Base-by-base conservation (phyloP, 2,888 invertebrate genomes). In the Helicoverpa assulta region DNA sequence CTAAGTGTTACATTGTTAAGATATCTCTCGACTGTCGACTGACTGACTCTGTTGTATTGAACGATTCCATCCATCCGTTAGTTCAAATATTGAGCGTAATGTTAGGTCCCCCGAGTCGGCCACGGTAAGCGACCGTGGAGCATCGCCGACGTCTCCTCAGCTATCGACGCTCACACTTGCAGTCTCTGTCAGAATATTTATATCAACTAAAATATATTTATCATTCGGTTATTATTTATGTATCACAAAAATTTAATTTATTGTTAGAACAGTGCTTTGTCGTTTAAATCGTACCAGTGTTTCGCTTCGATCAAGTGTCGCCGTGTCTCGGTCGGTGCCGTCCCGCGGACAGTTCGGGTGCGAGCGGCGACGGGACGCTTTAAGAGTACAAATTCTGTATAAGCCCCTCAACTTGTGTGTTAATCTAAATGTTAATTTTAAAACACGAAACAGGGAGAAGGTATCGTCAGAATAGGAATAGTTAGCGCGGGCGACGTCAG, bases 301-400 rank as follows among this genome's bases (percentile, higher is more conserved):
- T 90, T 89, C 84, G 92, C 91, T 92, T 94, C 88, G 86, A 85
- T 85, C 85, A 81, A 85, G 73, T 87, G 83, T 82, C 78, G 86
- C 83, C 83, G 83, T 80, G 80, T 75, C 51, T 70, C 62, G 71
- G 75, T 62, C 67, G 65, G 66, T 40, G 12, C 12, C 12, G 40
- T 40, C 16, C n/a, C 16, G 16, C 47, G 47, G 47, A 47, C 47
- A 12, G 47, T 47, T 5, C 75, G 82, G 75, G 70, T 83, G 89
- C 89, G 88, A 90, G 91, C 90, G 92, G 91, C 94, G 93, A 91
- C 91, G 92, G 92, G 91, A 94, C 92, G 92, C 92, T 92, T 88
- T 82, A 96, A 97, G 96, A 97, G 97, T 97, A 97, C 97, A 97
- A 97, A 97, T 97, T 97, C 97, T 96, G 96, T 96, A 96, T 96